Evolutionary conservation across 2,797 vertebrate genomes (phyloP), one percentile per base, ranked within the genome.

Genomic region (Psittacula derbiana): DNA sequence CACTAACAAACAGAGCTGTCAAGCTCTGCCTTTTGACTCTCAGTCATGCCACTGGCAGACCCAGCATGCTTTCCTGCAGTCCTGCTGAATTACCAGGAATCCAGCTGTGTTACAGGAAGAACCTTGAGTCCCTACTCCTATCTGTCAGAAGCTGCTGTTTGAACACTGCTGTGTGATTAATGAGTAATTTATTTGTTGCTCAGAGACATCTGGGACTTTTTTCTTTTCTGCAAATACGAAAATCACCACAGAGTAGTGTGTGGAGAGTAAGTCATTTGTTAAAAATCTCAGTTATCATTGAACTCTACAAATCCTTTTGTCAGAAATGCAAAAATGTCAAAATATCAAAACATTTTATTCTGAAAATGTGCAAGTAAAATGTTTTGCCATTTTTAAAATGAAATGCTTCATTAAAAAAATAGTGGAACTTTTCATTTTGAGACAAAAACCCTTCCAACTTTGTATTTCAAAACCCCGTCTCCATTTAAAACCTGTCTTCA

Each of bases 311-410:
- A 80, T 70, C 76, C 3, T 85, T 87, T 67, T 49, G 17, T 62
- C 43, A 76, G 61, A 76, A 80, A 65, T 0, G 2, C 31, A 33
- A 30, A 80, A 6, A 53, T 50, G 69, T 86, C 38, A 83, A 86
- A 85, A 66, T 80, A 36, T 86, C 86, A 94, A 80, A 88, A 53
- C 4, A 69, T 73, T 88, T 82, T 83, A 47, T 52, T 86, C 21
- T 50, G 61, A 86, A 90, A 86, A 50, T 0, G 1, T 47, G 15
- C 21, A 67, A 88, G n/a, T 60, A 83, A 88, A 94, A 90, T 67
- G 4, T 84, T 96, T 88, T 95, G 69, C 88, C 76, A 74, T 92
- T 88, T 88, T 78, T 33, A 84, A 67, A 95, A 86, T 46, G 1
- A 78, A 93, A 43, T 67, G 21, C 25, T 88, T 84, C 40, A 66